These are phyloP conservation scores for Scaptomyza hsui DNA, from an alignment of 1,140 invertebrate species.

Conservation along the genomic window DNA sequence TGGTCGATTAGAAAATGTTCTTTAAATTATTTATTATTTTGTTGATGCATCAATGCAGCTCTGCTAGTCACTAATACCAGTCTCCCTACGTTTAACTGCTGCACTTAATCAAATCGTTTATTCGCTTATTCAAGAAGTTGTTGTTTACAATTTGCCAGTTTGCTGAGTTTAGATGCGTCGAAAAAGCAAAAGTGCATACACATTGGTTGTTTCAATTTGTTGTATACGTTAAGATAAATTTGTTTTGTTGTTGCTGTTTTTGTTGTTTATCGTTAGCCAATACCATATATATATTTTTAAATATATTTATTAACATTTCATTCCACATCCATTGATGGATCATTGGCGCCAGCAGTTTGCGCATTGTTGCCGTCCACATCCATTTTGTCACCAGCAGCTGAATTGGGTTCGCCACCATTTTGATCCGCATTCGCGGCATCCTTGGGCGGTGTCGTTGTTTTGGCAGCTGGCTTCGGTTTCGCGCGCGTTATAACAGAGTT, in stretches of 20 bases:
- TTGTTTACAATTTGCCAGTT: slow-evolving; percentile 39
- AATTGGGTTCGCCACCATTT: slow-evolving; percentile 66
- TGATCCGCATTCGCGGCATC: slow-evolving; percentile 67
- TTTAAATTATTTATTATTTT: slow-evolving; percentile 50
- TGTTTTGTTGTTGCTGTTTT: slow-evolving; percentile 27
- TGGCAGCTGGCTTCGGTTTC: slow-evolving; percentile 82
- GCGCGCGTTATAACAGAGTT: slow-evolving; percentile 83
- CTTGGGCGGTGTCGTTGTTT: slow-evolving; percentile 67
- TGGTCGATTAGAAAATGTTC: slow-evolving; percentile 77
- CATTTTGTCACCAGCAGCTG: slow-evolving; percentile 61
- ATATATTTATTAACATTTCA: slow-evolving; percentile 53
- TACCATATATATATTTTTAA: slow-evolving; percentile 54
- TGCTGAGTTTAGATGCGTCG: slow-evolving; percentile 44
- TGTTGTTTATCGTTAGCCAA: slow-evolving; percentile 70
- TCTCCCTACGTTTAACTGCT: slow-evolving; percentile 22
- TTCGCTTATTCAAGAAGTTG: slow-evolving; percentile 47
- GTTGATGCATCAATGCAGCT: slow-evolving; percentile 18
- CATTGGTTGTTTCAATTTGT: slow-evolving; percentile 41
- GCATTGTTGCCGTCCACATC: slow-evolving; percentile 62
- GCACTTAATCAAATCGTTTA: slow-evolving; percentile 44
- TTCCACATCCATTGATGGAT: slow-evolving; percentile 66
- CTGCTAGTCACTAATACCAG: slow-evolving; percentile 9
- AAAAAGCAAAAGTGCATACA: slow-evolving; percentile 60
- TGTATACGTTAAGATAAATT: slow-evolving; percentile 44
- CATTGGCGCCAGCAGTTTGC: slow-evolving; percentile 36